phyloP scores from a whole-genome alignment of 53 echinoderm and acorn worm species.

The Crossaster papposus region DNA sequence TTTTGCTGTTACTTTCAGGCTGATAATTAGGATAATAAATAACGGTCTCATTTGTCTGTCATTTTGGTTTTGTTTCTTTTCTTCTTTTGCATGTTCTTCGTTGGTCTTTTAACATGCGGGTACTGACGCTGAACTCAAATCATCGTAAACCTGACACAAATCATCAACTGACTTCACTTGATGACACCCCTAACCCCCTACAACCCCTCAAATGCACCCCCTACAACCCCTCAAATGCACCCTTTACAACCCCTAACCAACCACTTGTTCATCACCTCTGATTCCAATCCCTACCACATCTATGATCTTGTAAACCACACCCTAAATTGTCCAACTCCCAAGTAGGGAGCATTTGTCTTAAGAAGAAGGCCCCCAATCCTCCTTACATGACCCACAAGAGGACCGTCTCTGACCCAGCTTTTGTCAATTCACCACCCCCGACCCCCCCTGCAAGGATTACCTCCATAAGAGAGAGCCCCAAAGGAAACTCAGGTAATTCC shows the following conservation, averaged over 20 bases:
- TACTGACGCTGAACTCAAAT: conserved; percentile 27
- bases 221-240: no score
- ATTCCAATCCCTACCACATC: background rate
- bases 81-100: conserved; percentile 55
- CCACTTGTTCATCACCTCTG: background rate
- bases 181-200: background rate
- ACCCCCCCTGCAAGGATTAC: conserved; percentile 86
- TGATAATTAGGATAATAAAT: background rate
- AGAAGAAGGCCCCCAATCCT: conserved; percentile 82
- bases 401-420: conserved; percentile 86
- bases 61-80: conserved; percentile 52
- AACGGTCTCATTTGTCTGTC: conserved; percentile 12
- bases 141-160: background rate
- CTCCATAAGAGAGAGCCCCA: conserved; percentile 76
- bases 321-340: background rate
- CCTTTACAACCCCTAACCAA: background rate
- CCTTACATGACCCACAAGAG: conserved; percentile 78
- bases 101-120: conserved; percentile 43
- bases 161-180: background rate
- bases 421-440: conserved; percentile 74
- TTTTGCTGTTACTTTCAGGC: no score
- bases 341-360: conserved; percentile 56
- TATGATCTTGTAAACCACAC: background rate
- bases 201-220: background rate
- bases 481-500: conserved; percentile 23